phyloP scores from a whole-genome alignment of 1,140 invertebrate genomes.

The Drosophila teissieri region DNA sequence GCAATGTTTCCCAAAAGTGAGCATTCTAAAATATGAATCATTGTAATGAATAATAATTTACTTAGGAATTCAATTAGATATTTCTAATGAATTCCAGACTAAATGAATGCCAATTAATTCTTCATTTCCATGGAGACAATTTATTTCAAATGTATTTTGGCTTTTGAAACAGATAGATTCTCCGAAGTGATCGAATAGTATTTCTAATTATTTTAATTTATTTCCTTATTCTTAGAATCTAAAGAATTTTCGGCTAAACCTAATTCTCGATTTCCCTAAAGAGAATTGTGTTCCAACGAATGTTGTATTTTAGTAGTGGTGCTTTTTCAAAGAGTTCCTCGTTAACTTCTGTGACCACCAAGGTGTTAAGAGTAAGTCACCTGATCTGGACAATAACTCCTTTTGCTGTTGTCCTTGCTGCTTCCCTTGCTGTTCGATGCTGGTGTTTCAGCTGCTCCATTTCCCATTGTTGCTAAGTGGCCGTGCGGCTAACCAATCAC shows the following conservation, averaged over 20 bases:
- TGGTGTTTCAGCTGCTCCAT: slow-evolving; percentile 33
- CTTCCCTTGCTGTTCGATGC: neutral
- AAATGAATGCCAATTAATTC: neutral
- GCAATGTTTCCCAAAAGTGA: too few relatives aligned
- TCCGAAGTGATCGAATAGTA: too few relatives aligned
- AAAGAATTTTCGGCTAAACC: too few relatives aligned
- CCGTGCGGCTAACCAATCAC: slow-evolving; percentile 70
- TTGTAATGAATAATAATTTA: neutral
- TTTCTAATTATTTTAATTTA: too few relatives aligned
- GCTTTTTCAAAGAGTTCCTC: neutral
- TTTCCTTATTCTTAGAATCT: too few relatives aligned
- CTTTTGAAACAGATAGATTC: too few relatives aligned
- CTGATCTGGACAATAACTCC: slow-evolving; percentile 19
- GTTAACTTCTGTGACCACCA: neutral
- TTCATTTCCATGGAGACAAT: too few relatives aligned
- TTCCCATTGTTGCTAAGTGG: slow-evolving; percentile 54
- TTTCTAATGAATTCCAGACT: neutral
- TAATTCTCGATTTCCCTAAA: too few relatives aligned
- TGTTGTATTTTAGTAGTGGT: neutral
- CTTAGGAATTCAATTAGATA: neutral
- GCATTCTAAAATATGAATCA: too few relatives aligned
- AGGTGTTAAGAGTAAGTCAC: slow-evolving; percentile 57
- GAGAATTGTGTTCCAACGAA: too few relatives aligned
- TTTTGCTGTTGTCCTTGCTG: slow-evolving; percentile 27
- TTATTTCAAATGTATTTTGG: too few relatives aligned